Percentiles rank a stretch among this genome's conserved stretches.
Conservation (phyloP, 2,888 invertebrate genomes). For the Pyralis farinalis region DNA sequence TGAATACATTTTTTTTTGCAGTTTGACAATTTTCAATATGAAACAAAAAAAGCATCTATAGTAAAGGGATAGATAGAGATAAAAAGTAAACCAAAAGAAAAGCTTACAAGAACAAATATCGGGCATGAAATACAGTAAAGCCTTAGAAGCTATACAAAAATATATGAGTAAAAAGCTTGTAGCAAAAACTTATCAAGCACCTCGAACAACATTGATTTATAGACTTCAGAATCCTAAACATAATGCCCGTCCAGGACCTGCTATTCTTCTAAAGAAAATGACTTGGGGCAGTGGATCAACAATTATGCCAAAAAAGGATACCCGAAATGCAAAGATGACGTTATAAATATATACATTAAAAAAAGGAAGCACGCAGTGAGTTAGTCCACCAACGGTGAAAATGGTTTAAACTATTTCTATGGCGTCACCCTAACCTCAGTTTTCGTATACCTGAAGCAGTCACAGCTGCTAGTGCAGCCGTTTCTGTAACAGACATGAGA, state of each 20-base stretch:
- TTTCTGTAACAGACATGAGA: not conserved
- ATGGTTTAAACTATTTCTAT: slow-evolving; percentile 7
- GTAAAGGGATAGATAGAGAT: not conserved
- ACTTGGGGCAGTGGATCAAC: slow-evolving; percentile 10
- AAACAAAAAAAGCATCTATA: not conserved
- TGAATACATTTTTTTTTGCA: slow-evolving; percentile 1
- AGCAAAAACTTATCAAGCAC: slow-evolving; percentile 9
- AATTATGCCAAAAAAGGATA: slow-evolving; percentile 11
- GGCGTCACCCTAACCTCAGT: slow-evolving; percentile 5
- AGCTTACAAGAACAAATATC: too few species aligned
- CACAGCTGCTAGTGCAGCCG: slow-evolving; percentile 2
- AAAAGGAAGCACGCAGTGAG: slow-evolving; percentile 8
- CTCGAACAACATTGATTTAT: slow-evolving; percentile 6
- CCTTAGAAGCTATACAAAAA: slow-evolving; percentile 9
- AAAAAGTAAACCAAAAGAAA: slow-evolving; percentile 3
- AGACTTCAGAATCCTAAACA: slow-evolving; percentile 6
- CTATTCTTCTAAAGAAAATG: slow-evolving; percentile 10
- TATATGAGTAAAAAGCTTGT: slow-evolving; percentile 13
- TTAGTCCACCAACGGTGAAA: slow-evolving; percentile 3
- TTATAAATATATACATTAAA: slow-evolving; percentile 10
- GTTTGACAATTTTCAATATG: slow-evolving; percentile 4
- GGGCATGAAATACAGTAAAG: too few species aligned
- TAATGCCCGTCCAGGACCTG: slow-evolving; percentile 8
- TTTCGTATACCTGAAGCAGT: slow-evolving; percentile 6
- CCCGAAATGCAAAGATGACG: slow-evolving; percentile 12